Percentiles rank a stretch among this genome's conserved stretches.
Conservation (phyloP, 2,113 vertebrate genomes). For the Australoheros scitulus region DNA sequence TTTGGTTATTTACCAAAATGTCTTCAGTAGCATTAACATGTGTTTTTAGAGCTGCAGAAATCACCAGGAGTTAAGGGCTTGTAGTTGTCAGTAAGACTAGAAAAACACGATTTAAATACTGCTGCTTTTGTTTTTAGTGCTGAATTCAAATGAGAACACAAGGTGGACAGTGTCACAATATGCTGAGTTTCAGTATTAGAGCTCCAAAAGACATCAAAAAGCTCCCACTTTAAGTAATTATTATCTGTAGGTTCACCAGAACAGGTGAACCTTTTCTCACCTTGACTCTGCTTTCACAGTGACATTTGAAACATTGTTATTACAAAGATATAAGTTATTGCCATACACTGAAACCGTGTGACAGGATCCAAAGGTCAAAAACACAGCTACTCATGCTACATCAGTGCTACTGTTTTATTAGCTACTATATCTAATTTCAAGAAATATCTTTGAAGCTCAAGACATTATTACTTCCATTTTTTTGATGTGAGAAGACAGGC, state of each 20-base stretch:
- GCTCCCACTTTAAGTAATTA: background rate
- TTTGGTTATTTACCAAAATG: background rate
- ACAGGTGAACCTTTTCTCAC: background rate
- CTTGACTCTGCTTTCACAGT: background rate
- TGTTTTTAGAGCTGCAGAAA: background rate
- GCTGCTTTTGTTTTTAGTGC: background rate
- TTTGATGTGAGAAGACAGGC: background rate
- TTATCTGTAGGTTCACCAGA: background rate
- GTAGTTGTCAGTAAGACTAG: background rate
- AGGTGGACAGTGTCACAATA: background rate
- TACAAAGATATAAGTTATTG: background rate
- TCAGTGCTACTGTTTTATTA: background rate
- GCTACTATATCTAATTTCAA: background rate
- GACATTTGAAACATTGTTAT: background rate
- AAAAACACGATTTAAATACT: background rate
- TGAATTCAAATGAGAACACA: background rate
- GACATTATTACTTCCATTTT: background rate
- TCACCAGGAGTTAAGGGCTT: background rate
- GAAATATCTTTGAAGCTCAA: background rate
- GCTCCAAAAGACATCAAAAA: background rate
- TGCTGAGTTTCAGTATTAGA: background rate
- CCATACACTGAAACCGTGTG: background rate
- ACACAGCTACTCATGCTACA: background rate
- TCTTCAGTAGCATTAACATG: background rate
- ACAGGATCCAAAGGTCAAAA: background rate